Conservation (phyloP, 35 echinoderm and acorn worm genomes). For the Amphiura filiformis region DNA sequence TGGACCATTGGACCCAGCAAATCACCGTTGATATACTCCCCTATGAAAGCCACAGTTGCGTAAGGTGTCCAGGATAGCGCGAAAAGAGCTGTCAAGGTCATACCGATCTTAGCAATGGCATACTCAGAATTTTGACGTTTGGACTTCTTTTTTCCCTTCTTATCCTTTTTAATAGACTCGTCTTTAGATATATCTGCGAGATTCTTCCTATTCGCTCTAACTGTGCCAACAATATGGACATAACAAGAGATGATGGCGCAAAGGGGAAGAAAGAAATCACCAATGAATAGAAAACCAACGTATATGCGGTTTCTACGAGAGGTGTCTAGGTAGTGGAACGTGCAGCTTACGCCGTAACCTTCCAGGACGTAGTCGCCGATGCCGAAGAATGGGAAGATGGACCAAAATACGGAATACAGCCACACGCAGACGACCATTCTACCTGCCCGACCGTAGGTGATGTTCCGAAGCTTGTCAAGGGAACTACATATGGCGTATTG, state of each 20-base stretch:
- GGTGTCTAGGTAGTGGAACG: slow-evolving; percentile 74
- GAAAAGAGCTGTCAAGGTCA: slow-evolving; percentile 63
- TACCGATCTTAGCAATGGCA: slow-evolving; percentile 72
- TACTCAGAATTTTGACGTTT: slow-evolving; percentile 62
- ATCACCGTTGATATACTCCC: slow-evolving; percentile 26
- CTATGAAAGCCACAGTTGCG: slow-evolving; percentile 59
- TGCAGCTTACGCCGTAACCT: slow-evolving; percentile 85
- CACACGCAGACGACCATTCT: slow-evolving; percentile 68
- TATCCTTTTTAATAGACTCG: slow-evolving; percentile 34
- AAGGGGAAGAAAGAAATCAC: slow-evolving; percentile 66
- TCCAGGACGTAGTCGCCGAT: slow-evolving; percentile 79
- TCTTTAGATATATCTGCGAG: slow-evolving; percentile 9
- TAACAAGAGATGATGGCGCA: slow-evolving; percentile 64
- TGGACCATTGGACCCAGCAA: slow-evolving; percentile 40
- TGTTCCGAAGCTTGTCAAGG: slow-evolving; percentile 54
- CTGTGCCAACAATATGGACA: slow-evolving; percentile 51
- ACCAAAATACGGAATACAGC: slow-evolving; percentile 76
- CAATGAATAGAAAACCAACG: slow-evolving; percentile 56
- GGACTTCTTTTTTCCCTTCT: not conserved
- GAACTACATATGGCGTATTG: slow-evolving; percentile 96
- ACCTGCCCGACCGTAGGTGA: slow-evolving; percentile 39
- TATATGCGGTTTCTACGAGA: slow-evolving; percentile 40
- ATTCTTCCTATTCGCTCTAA: slow-evolving; percentile 54
- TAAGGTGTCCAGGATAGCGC: slow-evolving; percentile 77
- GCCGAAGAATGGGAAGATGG: slow-evolving; percentile 66